Percentiles rank a stretch among this genome's conserved stretches.
These are phyloP conservation scores for Aphidoletes aphidimyza DNA, from an alignment of 2,888 invertebrate genomes.

Conservation along the genomic window DNA sequence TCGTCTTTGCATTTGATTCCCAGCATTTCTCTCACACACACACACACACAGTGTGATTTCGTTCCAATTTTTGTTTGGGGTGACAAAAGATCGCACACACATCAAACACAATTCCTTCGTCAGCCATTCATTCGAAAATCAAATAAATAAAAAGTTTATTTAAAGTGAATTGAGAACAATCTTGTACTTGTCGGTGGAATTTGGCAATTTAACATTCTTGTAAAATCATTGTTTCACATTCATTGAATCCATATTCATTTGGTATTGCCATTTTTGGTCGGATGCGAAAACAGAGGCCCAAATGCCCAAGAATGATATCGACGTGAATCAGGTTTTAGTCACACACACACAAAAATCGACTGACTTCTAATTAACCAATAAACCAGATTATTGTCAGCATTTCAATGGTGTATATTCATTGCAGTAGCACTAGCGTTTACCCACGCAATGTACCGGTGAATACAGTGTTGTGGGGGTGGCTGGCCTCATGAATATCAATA, in stretches of 20 bases:
- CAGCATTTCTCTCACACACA: neutral
- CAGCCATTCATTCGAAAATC: slow-evolving; percentile 31
- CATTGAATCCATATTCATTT: neutral
- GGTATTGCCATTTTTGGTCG: neutral
- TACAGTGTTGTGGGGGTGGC: no score
- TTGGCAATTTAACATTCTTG: neutral
- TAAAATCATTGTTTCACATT: neutral
- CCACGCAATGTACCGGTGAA: no score
- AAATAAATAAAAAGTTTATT: slow-evolving; percentile 4
- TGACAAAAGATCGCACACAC: slow-evolving; percentile 31
- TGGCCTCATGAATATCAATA: no score
- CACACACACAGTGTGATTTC: no score
- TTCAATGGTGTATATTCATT: no score
- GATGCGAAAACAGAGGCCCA: neutral
- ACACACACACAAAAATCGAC: no score
- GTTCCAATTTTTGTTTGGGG: neutral
- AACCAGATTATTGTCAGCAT: neutral
- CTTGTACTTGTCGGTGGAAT: neutral
- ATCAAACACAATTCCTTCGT: slow-evolving; percentile 38
- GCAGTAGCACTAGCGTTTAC: no score
- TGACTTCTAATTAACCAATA: neutral
- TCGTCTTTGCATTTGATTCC: neutral
- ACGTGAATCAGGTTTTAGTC: no score
- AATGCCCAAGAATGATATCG: no score
- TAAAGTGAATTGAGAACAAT: neutral